phyloP scores from a whole-genome alignment of 2,797 vertebrate genomes.

The Phrynocephalus forsythii region DNA sequence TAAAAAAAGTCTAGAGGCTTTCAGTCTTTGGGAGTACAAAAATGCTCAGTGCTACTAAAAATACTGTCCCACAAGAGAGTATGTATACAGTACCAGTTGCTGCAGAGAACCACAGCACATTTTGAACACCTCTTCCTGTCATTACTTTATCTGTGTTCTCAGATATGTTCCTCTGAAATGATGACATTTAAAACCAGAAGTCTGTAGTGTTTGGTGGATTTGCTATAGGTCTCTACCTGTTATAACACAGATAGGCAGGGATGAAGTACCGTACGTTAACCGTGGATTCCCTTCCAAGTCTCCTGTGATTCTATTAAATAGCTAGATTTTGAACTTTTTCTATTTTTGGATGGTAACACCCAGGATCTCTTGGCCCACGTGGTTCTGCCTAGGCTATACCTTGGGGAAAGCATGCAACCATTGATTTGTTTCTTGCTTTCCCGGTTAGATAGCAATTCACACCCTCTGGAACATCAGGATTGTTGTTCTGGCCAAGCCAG shows the following conservation, averaged over 20 bases:
- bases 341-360: background rate
- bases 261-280: too few species aligned
- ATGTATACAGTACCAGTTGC: background rate
- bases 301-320: background rate
- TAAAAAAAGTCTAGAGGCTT: too few species aligned
- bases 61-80: background rate
- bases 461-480: slow-evolving; percentile 98
- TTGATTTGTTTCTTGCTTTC: slow-evolving; percentile 24
- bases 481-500: slow-evolving; percentile 91
- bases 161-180: background rate
- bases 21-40: too few species aligned
- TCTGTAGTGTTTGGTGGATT: background rate
- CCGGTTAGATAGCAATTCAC: slow-evolving; percentile 88
- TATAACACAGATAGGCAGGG: background rate
- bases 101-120: background rate
- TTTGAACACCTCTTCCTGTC: slow-evolving; percentile 7
- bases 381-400: background rate
- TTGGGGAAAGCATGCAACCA: slow-evolving; percentile 6
- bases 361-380: background rate
- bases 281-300: too few species aligned
- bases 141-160: background rate
- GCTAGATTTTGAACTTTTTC: background rate
- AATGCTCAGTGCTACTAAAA: too few species aligned
- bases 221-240: background rate
- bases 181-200: slow-evolving; percentile 8